These are phyloP conservation scores for Drosophila oshimai DNA, from an alignment of 1,140 invertebrate genomes.

Conservation along the genomic window DNA sequence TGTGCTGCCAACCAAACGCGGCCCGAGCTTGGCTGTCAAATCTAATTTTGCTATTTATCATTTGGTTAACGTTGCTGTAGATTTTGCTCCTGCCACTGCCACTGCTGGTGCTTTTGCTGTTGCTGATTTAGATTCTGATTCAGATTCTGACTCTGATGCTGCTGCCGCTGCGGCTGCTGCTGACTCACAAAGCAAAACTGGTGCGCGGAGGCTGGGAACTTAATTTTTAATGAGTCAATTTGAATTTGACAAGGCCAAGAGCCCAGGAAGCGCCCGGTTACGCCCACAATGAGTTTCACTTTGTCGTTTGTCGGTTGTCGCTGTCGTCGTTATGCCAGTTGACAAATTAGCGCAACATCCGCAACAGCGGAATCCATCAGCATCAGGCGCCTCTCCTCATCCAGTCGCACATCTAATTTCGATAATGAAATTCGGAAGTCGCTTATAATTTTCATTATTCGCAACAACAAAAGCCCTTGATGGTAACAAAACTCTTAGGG, in stretches of 20 bases:
- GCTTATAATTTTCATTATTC: conserved; percentile 72
- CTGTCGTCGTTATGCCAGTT: conserved; percentile 61
- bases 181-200: conserved; percentile 35
- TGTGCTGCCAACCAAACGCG: conserved; percentile 60
- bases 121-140: conserved; percentile 1
- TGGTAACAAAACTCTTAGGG: conserved; percentile 54
- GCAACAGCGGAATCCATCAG: conserved; percentile 67
- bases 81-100: conserved; percentile 13
- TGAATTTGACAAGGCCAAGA: conserved; percentile 77
- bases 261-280: conserved; percentile 33
- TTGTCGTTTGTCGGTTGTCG: conserved; percentile 48
- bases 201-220: conserved; percentile 36
- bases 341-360: conserved; percentile 77
- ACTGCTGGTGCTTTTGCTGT: neutral
- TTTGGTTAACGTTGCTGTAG: conserved; percentile 65
- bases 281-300: conserved; percentile 67
- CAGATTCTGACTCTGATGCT: conserved; percentile 6
- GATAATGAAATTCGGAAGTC: conserved; percentile 79
- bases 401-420: conserved; percentile 67
- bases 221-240: conserved; percentile 81
- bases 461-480: conserved; percentile 51
- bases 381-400: too few relatives aligned
- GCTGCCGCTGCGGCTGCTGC: conserved; percentile 2
- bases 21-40: conserved; percentile 62
- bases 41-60: conserved; percentile 80